A percentile compares a stretch with the other conserved stretches of the same genome.
These are phyloP conservation scores for Zosterops borbonicus DNA, from an alignment of 2,113 vertebrate genomes.

Conservation along the genomic window DNA sequence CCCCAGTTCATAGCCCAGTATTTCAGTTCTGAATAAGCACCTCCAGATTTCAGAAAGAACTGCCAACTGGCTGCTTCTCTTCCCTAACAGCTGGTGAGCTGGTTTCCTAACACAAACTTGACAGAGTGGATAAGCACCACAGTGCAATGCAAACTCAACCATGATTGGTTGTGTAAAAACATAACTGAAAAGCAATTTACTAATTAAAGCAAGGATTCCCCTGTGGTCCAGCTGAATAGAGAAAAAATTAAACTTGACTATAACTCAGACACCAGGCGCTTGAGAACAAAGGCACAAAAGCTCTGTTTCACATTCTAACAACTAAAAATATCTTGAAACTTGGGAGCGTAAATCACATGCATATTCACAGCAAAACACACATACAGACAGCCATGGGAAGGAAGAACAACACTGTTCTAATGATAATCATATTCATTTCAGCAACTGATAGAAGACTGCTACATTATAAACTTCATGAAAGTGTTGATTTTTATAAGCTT, in stretches of 20 bases:
- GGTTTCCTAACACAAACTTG: background rate
- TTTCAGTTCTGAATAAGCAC: background rate
- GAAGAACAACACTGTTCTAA: background rate
- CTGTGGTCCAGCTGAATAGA: background rate
- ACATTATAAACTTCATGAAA: background rate
- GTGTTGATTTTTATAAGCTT: background rate
- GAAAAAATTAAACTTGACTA: background rate
- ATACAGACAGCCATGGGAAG: background rate
- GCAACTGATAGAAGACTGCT: background rate
- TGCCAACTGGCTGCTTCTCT: background rate
- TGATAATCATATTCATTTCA: background rate
- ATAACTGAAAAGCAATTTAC: background rate
- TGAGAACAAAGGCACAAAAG: background rate
- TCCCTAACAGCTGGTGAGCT: background rate
- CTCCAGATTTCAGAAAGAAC: background rate
- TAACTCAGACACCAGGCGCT: background rate
- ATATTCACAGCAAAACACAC: background rate
- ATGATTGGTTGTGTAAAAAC: background rate
- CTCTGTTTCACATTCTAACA: background rate
- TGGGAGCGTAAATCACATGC: background rate
- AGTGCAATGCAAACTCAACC: background rate
- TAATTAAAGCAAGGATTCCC: slow-evolving; percentile 28
- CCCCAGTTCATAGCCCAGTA: background rate
- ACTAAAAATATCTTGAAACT: background rate
- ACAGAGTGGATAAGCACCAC: background rate